Evolutionary conservation across 2,113 vertebrate genomes (phyloP).

Genomic region (Sceloporus tristichus): DNA sequence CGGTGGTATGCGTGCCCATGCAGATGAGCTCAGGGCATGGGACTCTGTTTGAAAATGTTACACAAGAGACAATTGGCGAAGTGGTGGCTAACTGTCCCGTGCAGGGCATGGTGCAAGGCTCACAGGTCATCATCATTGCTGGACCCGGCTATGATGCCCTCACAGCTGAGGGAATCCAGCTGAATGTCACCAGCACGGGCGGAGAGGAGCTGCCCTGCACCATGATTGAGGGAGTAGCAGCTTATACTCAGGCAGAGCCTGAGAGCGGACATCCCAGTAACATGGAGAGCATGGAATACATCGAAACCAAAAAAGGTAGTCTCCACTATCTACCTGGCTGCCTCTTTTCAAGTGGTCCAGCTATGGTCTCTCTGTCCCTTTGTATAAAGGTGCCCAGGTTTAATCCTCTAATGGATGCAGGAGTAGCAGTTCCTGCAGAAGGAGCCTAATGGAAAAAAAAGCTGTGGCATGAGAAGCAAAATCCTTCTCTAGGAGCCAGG

Average conservation of each 20-base stretch:
- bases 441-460: background rate
- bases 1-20: constrained; percentile 74
- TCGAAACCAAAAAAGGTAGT: constrained; percentile 72
- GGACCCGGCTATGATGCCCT: constrained; percentile 87
- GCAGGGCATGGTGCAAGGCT: constrained; percentile 80
- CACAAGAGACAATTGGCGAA: constrained; percentile 80
- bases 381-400: background rate
- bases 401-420: background rate
- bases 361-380: background rate
- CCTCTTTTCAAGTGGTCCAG: background rate
- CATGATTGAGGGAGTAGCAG: constrained; percentile 81
- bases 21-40: constrained; percentile 72
- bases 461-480: background rate
- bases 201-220: constrained; percentile 85
- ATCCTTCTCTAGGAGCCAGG: background rate
- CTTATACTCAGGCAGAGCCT: constrained; percentile 77
- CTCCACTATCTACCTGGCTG: background rate
- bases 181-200: constrained; percentile 77
- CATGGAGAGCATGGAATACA: constrained; percentile 28
- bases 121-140: constrained; percentile 92
- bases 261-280: constrained; percentile 50
- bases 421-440: background rate
- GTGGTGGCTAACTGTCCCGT: constrained; percentile 81
- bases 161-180: constrained; percentile 86
- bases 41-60: constrained; percentile 77